Base-by-base conservation (phyloP, 2,888 invertebrate genomes). In the Colletes collaris region DNA sequence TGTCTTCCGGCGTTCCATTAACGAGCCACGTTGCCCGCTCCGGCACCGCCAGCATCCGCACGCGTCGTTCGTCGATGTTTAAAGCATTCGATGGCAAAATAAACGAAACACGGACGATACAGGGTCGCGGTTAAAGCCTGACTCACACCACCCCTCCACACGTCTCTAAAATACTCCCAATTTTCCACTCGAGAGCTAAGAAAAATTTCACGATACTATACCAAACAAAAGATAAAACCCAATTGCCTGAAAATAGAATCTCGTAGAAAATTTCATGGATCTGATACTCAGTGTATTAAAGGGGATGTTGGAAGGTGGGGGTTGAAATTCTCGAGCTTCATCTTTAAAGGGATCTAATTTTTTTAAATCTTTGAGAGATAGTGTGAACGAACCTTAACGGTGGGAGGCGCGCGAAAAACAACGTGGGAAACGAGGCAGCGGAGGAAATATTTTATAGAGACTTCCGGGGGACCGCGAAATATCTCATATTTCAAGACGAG, bases 401-500 rank as follows among this genome's bases (percentile, higher is more conserved):
- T 7, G 44, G 8, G 44, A 7, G 44, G 10, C 10, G 44, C 44
- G 44, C 44, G 53, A 10, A 35, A 65, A 52, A 27, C n/a, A 19
- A 16, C 46, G 27, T 10, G 27, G 16, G 19, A 62, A 60, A 50
- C 19, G 53, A 19, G 19, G 16, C 35, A 53, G 62, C 27, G 72
- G 8, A n/a, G 58, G 59, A 53, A 77, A 79, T 76, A 82, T 82
- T 79, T 72, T 72, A 67, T 55, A 67, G 37, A n/a, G 60, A 72
- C 52, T 69, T 69, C 59, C 71, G 50, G 58, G 13, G 19, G 49
- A 44, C 10, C 40, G 58, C 35, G 65, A 68, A 70, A 78, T 75
- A 68, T 68, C 65, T 66, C 85, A 73, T 79, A 79, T 74, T 76
- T 80, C 58, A 60, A 64, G 80, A 65, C 65, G 72, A 52, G 73